Base-by-base conservation (phyloP, 2,888 invertebrate species). In the Pteria penguin region DNA sequence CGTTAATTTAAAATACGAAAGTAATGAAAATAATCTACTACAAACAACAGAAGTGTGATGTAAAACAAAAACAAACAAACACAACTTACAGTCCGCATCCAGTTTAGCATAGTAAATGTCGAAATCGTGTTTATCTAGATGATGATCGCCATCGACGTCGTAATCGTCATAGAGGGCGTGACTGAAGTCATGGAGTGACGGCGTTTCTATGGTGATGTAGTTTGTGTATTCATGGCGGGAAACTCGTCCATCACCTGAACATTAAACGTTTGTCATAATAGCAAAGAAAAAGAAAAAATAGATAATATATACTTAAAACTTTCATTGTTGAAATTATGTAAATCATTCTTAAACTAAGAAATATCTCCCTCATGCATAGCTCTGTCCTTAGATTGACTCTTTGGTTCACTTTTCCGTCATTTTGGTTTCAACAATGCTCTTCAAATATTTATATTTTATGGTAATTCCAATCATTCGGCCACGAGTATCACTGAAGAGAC, bases 141-240 rank as follows among this genome's bases (percentile, higher is more conserved):
- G 78, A 33, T 83, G 82, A 54, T 83, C 82, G 8, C 72, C 69
- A 61, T 79, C 58, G 4, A 74, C 27, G 29, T 83, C 82, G 26
- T 81, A 83, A 26, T 82, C 82, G 54, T 83, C 81, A 27, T 75
- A 83, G 18, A 83, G 60, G 4, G 78, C 82, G 24, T 82, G 82
- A 1, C 82, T 70, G 33, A 83, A 75, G n/a, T 78, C 77, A 32
- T 78, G 75, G n/a, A 82, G 74, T 18, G 54, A 32, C 0, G 80
- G 83, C 3, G 78, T 68, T 2, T 69, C 60, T 3, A 54, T 54
- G 18, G 76, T 78, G 26, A 81, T 61, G 26, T 73, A 78, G 32
- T 69, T 71, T 1, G 78, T 79, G 61, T 82, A 82, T 61, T 82
- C 82, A 36, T 81, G 81, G 14, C 81, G 76, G 26, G 73, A 62